A percentile compares a stretch with the other conserved stretches of the same genome.
Evolutionary conservation across 2,888 invertebrate genomes (phyloP).

Genomic region (Euzetes globulus): DNA sequence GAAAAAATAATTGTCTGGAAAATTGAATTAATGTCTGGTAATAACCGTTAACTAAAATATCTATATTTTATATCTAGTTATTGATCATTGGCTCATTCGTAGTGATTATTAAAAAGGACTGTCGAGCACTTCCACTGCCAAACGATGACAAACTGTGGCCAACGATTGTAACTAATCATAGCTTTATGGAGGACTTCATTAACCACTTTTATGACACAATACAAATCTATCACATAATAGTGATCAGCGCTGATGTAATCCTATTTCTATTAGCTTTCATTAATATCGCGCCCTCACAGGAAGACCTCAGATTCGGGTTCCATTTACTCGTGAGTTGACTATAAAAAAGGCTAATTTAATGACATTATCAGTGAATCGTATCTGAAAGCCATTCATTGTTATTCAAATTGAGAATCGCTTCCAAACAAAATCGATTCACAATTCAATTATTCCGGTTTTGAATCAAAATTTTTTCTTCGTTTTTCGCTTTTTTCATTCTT

Average conservation of each 20-base stretch:
- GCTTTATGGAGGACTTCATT: slow-evolving; percentile 28
- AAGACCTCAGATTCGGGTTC: slow-evolving; percentile 34
- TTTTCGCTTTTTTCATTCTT: not conserved
- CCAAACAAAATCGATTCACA: not conserved
- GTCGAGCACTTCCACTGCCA: slow-evolving; percentile 21
- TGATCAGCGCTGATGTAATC: slow-evolving; percentile 30
- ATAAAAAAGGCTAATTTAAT: not conserved
- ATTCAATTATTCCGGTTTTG: not conserved
- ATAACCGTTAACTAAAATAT: not conserved
- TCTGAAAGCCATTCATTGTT: not conserved
- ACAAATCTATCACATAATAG: slow-evolving; percentile 32
- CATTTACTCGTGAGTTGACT: slow-evolving; percentile 33
- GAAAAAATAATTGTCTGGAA: too few species aligned
- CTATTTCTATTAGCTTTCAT: slow-evolving; percentile 33
- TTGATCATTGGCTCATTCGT: slow-evolving; percentile 31
- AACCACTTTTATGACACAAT: slow-evolving; percentile 32
- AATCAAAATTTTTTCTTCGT: not conserved
- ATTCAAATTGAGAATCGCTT: not conserved
- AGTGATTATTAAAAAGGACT: slow-evolving; percentile 30
- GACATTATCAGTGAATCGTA: not conserved
- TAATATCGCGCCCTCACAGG: slow-evolving; percentile 34
- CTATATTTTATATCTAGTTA: slow-evolving; percentile 11
- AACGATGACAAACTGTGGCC: slow-evolving; percentile 26
- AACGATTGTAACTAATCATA: slow-evolving; percentile 22
- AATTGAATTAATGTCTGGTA: too few species aligned